A percentile compares a stretch with the other conserved stretches of the same genome.
Evolutionary conservation across 2,113 vertebrate genomes (phyloP).

Genomic region (Electrona antarctica): DNA sequence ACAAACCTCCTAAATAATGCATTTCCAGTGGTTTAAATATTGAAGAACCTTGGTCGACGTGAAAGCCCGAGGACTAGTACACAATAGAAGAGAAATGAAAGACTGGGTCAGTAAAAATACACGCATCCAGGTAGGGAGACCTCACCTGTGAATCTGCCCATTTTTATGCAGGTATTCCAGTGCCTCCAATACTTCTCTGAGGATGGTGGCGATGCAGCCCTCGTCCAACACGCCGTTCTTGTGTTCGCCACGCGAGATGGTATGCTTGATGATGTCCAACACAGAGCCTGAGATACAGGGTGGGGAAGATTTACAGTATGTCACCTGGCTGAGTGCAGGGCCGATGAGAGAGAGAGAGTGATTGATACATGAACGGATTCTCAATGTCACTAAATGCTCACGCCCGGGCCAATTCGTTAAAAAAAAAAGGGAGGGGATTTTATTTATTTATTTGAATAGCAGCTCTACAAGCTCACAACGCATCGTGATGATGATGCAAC

Average conservation of each 20-base stretch:
- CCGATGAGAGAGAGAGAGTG: too few species aligned
- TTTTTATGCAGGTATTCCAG: conserved; percentile 96
- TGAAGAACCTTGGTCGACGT: conserved; percentile 42
- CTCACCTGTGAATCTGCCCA: conserved; percentile 93
- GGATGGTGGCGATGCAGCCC: conserved; percentile 88
- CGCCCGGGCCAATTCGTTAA: too few species aligned
- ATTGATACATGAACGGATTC: too few species aligned
- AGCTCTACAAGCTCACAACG: too few species aligned
- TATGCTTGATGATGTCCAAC: conserved; percentile 95
- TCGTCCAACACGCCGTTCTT: conserved; percentile 91
- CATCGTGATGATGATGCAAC: too few species aligned
- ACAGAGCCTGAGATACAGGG: conserved; percentile 83
- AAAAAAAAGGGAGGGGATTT: too few species aligned
- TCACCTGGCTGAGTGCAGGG: too few species aligned
- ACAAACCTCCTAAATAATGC: conserved; percentile 67
- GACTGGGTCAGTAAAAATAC: background rate
- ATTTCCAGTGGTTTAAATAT: conserved; percentile 65
- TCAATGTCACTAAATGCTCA: too few species aligned
- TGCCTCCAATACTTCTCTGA: conserved; percentile 92
- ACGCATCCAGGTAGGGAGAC: background rate
- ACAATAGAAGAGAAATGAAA: conserved; percentile 15
- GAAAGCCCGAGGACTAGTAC: background rate
- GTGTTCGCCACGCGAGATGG: conserved; percentile 92
- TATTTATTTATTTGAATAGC: too few species aligned
- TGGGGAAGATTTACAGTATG: background rate